Conservation (phyloP, 2,888 invertebrate genomes). For the Xanthorhoe designata region DNA sequence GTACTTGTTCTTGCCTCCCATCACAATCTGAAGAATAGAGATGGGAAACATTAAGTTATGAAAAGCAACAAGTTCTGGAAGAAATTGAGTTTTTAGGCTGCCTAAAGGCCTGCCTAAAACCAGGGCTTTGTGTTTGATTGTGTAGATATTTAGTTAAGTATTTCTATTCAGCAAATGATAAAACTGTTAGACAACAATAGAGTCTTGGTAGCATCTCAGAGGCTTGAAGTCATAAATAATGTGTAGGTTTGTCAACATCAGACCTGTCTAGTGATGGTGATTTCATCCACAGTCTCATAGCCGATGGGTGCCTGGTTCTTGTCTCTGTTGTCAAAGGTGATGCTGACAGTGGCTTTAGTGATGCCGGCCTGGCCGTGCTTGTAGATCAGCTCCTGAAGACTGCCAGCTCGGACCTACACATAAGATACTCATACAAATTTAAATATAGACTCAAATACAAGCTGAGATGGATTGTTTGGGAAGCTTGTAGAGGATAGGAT, state of each 20-base stretch:
- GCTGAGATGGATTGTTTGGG: background rate
- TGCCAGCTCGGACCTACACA: slow-evolving; percentile 93
- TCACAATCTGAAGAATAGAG: slow-evolving; percentile 87
- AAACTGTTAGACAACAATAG: too few relatives aligned
- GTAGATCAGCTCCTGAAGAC: slow-evolving; percentile 97
- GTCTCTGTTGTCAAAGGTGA: slow-evolving; percentile 97
- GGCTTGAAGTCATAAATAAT: background rate
- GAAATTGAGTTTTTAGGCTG: too few relatives aligned
- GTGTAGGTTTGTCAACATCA: slow-evolving; percentile 13
- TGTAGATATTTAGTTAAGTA: too few relatives aligned
- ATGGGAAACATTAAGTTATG: background rate
- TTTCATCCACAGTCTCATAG: slow-evolving; percentile 95
- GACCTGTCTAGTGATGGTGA: slow-evolving; percentile 96
- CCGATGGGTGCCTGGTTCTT: slow-evolving; percentile 93
- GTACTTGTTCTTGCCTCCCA: slow-evolving; percentile 96
- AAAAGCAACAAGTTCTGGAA: too few relatives aligned
- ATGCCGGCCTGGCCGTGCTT: slow-evolving; percentile 98
- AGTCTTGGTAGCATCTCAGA: background rate
- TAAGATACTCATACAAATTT: background rate
- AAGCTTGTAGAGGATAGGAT: too few relatives aligned
- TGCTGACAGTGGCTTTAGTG: slow-evolving; percentile 97
- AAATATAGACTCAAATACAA: background rate
- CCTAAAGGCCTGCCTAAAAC: too few relatives aligned
- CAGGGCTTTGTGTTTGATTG: too few relatives aligned
- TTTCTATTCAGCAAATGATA: too few relatives aligned